Percentiles rank a stretch among this genome's conserved stretches.
phyloP scores from a whole-genome alignment of 2,888 invertebrate genomes.

The Hyles lineata region DNA sequence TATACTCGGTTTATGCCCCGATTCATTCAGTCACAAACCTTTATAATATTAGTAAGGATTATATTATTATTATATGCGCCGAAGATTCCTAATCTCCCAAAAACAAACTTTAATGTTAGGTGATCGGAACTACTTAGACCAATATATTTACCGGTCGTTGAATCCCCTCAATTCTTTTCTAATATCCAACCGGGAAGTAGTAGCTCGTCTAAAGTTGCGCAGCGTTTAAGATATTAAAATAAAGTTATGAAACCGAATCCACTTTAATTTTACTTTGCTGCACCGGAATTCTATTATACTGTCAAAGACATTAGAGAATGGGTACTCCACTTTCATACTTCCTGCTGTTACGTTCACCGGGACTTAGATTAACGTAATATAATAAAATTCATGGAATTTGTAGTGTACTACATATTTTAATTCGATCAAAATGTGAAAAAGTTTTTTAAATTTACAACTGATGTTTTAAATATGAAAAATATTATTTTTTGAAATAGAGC shows the following conservation, averaged over 20 bases:
- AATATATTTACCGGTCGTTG: not conserved
- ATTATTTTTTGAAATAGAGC: too few species aligned
- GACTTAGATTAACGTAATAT: not conserved
- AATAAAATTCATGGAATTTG: not conserved
- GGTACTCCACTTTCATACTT: not conserved
- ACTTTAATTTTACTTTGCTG: constrained; percentile 15
- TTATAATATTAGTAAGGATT: too few species aligned
- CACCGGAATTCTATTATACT: constrained; percentile 25
- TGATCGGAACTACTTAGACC: not conserved
- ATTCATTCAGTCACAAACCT: too few species aligned
- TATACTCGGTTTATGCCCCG: too few species aligned
- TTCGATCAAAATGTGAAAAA: too few species aligned
- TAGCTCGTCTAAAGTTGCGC: not conserved
- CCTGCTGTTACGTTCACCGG: not conserved
- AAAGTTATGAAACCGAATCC: constrained; percentile 31
- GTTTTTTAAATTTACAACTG: too few species aligned
- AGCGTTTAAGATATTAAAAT: constrained; percentile 29
- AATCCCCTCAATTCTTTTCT: not conserved
- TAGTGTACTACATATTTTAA: not conserved
- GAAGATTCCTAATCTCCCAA: not conserved
- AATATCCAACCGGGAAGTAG: constrained; percentile 7
- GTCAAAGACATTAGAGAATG: constrained; percentile 15
- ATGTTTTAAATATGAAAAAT: too few species aligned
- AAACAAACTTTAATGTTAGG: not conserved
- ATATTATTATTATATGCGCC: too few species aligned